Conservation (phyloP, 2,888 invertebrate species). For the Synergus umbraculus region DNA sequence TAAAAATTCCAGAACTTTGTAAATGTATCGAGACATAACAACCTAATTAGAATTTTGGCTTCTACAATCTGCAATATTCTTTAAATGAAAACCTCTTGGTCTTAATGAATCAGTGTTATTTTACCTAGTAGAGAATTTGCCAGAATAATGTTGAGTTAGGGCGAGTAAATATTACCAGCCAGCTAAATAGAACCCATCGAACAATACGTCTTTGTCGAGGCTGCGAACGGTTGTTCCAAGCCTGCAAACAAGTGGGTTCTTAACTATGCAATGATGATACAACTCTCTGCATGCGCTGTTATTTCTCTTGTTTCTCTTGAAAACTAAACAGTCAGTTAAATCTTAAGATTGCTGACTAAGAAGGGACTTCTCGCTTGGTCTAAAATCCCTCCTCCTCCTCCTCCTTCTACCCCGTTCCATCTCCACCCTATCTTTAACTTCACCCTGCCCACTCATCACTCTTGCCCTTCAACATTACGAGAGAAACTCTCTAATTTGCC, state of each 20-base stretch:
- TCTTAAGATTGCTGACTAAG: conserved; percentile 33
- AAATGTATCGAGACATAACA: too few relatives aligned
- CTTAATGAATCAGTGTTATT: neutral
- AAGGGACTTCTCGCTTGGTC: neutral
- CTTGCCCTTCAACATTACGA: conserved; percentile 5
- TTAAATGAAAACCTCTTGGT: neutral
- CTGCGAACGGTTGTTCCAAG: conserved; percentile 24
- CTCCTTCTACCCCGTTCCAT: neutral
- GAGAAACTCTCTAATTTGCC: neutral
- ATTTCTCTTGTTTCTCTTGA: neutral
- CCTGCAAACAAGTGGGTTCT: conserved; percentile 31
- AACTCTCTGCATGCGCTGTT: neutral
- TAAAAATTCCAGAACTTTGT: too few relatives aligned
- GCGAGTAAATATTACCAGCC: conserved; percentile 67
- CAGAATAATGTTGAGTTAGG: conserved; percentile 69
- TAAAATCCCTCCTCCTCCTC: neutral
- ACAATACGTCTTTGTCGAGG: conserved; percentile 71
- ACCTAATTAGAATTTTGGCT: too few relatives aligned
- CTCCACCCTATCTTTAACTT: neutral
- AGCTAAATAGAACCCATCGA: conserved; percentile 65
- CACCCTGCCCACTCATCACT: conserved; percentile 2
- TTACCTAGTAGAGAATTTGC: neutral
- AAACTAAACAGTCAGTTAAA: conserved; percentile 4
- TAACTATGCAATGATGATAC: conserved; percentile 37
- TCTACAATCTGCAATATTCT: too few relatives aligned